Conservation (phyloP, 2,113 vertebrate species). For the Mirounga angustirostris region DNA sequence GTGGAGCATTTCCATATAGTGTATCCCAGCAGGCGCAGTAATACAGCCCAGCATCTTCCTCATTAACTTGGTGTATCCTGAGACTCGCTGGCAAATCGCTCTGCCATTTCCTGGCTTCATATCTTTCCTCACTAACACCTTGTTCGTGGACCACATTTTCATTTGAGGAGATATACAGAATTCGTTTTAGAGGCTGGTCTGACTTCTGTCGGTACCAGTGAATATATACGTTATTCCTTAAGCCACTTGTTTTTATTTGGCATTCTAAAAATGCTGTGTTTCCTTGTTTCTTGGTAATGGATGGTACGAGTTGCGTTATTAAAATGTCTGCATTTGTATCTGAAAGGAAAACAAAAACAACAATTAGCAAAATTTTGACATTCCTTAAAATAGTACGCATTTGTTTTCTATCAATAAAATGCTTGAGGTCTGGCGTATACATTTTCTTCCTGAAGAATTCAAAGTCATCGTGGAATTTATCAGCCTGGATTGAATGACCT, state of each 20-base stretch:
- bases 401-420: background rate
- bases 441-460: background rate
- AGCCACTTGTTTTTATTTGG: background rate
- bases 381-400: background rate
- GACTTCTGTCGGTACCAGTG: constrained; percentile 75
- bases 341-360: constrained; percentile 16
- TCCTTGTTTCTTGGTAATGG: constrained; percentile 68
- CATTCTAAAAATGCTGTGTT: constrained; percentile 68
- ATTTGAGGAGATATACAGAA: constrained; percentile 75
- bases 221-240: rapidly evolving
- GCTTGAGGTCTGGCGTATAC: background rate
- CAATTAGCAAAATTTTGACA: background rate
- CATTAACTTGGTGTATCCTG: background rate
- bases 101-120: background rate
- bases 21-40: constrained; percentile 76
- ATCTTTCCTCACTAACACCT: constrained; percentile 33
- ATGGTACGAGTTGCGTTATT: background rate
- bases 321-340: background rate
- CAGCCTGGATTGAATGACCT: background rate
- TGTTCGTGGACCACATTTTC: constrained; percentile 51
- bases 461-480: background rate
- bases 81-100: background rate
- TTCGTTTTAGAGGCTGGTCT: background rate
- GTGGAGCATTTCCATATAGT: background rate
- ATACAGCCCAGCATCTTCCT: constrained; percentile 46